Conservation (phyloP, 1,140 invertebrate species). For the Ephestia elutella region DNA sequence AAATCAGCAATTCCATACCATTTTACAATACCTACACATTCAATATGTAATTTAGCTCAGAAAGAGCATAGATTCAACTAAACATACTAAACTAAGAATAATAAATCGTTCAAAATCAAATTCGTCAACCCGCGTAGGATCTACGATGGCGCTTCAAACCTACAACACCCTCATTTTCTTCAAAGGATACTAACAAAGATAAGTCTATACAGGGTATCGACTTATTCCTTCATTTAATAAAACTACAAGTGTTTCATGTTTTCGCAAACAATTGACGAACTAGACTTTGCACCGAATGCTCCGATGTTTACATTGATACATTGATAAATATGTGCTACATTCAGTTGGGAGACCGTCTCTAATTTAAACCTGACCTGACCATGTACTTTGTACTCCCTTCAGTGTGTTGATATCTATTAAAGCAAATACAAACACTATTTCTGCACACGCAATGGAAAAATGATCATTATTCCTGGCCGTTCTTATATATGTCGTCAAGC, state of each 20-base stretch:
- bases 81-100: too few relatives aligned
- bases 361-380: not conserved
- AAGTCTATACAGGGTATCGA: too few relatives aligned
- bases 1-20: too few relatives aligned
- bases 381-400: not conserved
- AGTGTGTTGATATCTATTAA: not conserved
- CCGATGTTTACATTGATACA: not conserved
- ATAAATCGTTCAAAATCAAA: too few relatives aligned
- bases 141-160: too few relatives aligned
- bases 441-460: not conserved
- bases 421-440: not conserved
- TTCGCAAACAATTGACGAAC: not conserved
- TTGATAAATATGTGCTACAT: not conserved
- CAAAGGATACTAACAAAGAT: too few relatives aligned
- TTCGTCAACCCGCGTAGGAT: too few relatives aligned
- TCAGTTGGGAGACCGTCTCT: not conserved
- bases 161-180: too few relatives aligned
- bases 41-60: too few relatives aligned
- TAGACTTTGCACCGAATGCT: not conserved
- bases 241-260: not conserved
- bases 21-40: too few relatives aligned
- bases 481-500: too few relatives aligned
- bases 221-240: not conserved
- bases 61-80: too few relatives aligned
- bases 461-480: not conserved